These are phyloP conservation scores for Neodiprion fabricii DNA, from an alignment of 1,140 invertebrate genomes.

Conservation along the genomic window DNA sequence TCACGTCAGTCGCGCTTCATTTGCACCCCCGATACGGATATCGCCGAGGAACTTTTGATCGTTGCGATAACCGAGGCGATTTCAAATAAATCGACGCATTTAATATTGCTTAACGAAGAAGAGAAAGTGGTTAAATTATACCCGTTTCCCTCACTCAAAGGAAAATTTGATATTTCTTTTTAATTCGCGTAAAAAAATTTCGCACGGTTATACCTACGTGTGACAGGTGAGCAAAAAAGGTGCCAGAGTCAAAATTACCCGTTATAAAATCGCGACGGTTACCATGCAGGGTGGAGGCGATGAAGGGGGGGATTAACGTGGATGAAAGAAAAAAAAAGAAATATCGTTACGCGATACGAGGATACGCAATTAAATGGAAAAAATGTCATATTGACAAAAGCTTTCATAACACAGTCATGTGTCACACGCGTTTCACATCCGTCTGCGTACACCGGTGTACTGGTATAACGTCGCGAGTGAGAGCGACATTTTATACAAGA, in stretches of 20 bases:
- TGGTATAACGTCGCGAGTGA: slow-evolving; percentile 11
- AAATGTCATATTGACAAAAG: slow-evolving; percentile 39
- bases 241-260: neutral
- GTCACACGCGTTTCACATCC: slow-evolving; percentile 15
- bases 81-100: too few species aligned
- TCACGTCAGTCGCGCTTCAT: too few species aligned
- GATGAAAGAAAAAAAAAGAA: neutral
- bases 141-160: too few species aligned
- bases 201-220: too few species aligned
- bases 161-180: too few species aligned
- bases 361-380: slow-evolving; percentile 36
- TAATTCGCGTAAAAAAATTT: too few species aligned
- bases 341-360: slow-evolving; percentile 29
- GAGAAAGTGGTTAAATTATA: too few species aligned
- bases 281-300: neutral
- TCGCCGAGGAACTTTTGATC: too few species aligned
- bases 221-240: neutral
- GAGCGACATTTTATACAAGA: slow-evolving; percentile 25
- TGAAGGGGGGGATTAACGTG: too few species aligned
- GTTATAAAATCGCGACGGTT: neutral
- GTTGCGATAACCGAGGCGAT: too few species aligned
- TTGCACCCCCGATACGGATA: too few species aligned
- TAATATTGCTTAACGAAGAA: too few species aligned
- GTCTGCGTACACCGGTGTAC: slow-evolving; percentile 2
- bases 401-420: slow-evolving; percentile 32